These are phyloP conservation scores for Oligia latruncula DNA, from an alignment of 2,888 invertebrate genomes.

Conservation along the genomic window DNA sequence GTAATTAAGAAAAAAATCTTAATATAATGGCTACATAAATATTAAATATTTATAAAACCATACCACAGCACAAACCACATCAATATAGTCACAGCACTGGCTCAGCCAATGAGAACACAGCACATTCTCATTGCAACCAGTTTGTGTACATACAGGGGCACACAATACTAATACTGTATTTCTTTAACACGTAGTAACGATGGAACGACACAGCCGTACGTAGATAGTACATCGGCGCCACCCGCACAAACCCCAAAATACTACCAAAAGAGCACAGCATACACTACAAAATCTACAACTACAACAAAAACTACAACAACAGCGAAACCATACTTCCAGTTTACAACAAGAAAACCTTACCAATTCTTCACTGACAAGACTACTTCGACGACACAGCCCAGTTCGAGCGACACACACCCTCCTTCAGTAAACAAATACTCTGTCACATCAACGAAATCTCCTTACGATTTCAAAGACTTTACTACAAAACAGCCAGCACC, in stretches of 20 bases:
- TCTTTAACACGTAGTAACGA: constrained; percentile 81
- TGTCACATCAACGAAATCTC: constrained; percentile 89
- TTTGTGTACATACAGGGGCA: constrained; percentile 76
- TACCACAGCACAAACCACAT: constrained; percentile 46
- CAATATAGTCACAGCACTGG: constrained; percentile 75
- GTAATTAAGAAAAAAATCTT: not conserved
- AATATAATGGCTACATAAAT: constrained; percentile 31
- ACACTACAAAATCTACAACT: constrained; percentile 55
- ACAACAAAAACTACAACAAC: constrained; percentile 65
- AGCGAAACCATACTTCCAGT: constrained; percentile 75
- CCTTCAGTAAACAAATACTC: constrained; percentile 84
- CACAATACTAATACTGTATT: constrained; percentile 77
- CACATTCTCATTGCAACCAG: constrained; percentile 78
- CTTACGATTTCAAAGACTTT: constrained; percentile 89
- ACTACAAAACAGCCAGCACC: constrained; percentile 79
- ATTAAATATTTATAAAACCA: constrained; percentile 45
- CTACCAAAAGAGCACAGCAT: constrained; percentile 73
- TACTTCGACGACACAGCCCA: constrained; percentile 64
- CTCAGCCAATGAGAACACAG: constrained; percentile 72
- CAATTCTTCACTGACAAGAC: constrained; percentile 77
- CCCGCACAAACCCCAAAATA: constrained; percentile 70
- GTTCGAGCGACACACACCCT: constrained; percentile 72
- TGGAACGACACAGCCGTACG: constrained; percentile 86
- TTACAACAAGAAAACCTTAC: constrained; percentile 74
- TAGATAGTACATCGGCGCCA: constrained; percentile 81